Percentiles rank a stretch among this genome's conserved stretches.
Conservation (phyloP, 2,113 vertebrate species). For the Anolis carolinensis region DNA sequence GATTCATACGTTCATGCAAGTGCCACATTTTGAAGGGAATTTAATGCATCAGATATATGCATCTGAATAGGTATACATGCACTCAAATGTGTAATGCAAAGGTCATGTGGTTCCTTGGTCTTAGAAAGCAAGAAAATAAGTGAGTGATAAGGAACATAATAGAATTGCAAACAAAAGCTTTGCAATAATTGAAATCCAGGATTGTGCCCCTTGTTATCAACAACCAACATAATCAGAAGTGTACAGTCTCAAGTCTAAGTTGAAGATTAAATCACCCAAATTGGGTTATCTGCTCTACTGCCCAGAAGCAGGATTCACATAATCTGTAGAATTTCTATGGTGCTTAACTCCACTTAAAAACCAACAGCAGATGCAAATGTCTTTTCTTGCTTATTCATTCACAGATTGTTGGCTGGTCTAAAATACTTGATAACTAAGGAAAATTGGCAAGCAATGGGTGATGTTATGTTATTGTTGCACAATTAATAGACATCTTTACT, state of each 20-base stretch:
- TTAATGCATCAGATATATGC: background rate
- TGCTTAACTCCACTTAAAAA: too few species aligned
- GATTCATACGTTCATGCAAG: background rate
- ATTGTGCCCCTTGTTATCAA: background rate
- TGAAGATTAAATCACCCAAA: too few species aligned
- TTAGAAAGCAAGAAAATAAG: background rate
- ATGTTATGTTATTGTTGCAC: background rate
- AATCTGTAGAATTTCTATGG: too few species aligned
- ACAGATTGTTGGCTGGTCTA: background rate
- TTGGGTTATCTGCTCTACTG: too few species aligned
- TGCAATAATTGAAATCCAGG: background rate
- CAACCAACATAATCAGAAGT: background rate
- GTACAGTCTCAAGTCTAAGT: background rate
- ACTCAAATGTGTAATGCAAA: background rate
- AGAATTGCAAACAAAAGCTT: background rate
- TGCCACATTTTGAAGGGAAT: background rate
- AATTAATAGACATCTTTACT: background rate
- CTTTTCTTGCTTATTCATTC: background rate
- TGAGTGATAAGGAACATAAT: background rate
- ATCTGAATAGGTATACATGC: too few species aligned
- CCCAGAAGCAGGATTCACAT: too few species aligned
- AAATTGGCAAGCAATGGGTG: background rate
- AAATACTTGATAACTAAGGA: background rate
- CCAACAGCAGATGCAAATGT: too few species aligned
- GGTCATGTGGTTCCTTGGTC: too few species aligned